These are phyloP conservation scores for Myanophis thanlyinensis DNA, from an alignment of 2,113 vertebrate genomes.

Conservation along the genomic window DNA sequence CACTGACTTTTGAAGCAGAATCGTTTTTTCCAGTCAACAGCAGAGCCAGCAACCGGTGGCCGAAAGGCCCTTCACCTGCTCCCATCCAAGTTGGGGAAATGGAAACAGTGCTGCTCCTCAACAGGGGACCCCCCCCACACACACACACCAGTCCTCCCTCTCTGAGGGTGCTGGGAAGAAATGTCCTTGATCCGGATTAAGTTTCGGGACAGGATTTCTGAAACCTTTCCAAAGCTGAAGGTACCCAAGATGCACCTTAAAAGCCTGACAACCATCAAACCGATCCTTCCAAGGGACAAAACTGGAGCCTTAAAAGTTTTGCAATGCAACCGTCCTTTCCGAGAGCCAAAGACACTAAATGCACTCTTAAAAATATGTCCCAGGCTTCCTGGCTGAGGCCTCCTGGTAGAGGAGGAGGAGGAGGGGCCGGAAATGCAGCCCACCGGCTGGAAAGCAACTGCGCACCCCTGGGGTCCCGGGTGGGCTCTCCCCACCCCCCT, in stretches of 20 bases:
- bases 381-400: background rate
- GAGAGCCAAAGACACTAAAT: background rate
- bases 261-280: background rate
- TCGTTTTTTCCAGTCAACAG: background rate
- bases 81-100: background rate
- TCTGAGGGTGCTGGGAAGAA: background rate
- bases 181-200: background rate
- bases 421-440: background rate
- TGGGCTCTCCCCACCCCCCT: background rate
- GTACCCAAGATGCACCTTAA: background rate
- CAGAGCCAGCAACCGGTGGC: background rate
- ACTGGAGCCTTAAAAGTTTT: background rate
- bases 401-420: background rate
- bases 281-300: background rate
- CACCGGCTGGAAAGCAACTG: no score
- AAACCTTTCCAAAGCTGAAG: background rate
- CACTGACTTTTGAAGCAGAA: background rate
- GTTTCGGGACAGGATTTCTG: background rate
- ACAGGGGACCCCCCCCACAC: background rate
- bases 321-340: background rate
- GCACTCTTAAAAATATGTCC: background rate
- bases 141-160: background rate
- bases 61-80: background rate
- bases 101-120: background rate
- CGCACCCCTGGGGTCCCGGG: no score